Conservation (phyloP, 2,888 invertebrate species). For the Oligia latruncula region DNA sequence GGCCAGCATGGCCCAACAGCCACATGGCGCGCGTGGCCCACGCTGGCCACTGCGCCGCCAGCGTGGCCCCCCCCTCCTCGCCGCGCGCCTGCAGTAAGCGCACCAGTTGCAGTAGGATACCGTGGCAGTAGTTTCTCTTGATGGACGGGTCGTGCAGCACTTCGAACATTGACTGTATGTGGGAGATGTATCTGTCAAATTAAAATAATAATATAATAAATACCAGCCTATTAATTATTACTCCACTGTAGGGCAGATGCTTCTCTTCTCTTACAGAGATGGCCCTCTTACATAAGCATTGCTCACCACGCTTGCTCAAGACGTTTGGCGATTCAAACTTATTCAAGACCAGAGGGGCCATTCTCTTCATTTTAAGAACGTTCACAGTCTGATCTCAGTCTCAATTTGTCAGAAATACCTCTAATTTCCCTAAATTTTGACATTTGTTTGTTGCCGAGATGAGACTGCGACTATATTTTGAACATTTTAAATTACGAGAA, state of each 20-base stretch:
- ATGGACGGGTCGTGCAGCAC: conserved; percentile 69
- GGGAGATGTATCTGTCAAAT: conserved; percentile 55
- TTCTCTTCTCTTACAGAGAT: background rate
- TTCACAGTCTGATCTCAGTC: too few relatives aligned
- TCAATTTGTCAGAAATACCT: too few relatives aligned
- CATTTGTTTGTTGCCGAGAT: too few relatives aligned
- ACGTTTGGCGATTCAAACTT: background rate
- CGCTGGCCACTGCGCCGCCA: conserved; percentile 22
- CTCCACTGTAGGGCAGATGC: background rate
- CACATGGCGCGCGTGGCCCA: conserved; percentile 61
- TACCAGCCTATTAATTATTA: background rate
- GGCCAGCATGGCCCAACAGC: conserved; percentile 62
- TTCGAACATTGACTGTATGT: conserved; percentile 71
- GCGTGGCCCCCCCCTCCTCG: conserved; percentile 58
- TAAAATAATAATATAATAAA: background rate
- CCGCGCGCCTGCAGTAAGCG: conserved; percentile 78
- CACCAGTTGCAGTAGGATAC: conserved; percentile 89
- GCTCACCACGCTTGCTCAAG: background rate
- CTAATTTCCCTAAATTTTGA: too few relatives aligned
- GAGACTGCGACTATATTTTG: too few relatives aligned
- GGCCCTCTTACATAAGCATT: background rate
- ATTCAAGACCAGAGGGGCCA: background rate
- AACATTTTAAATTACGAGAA: too few relatives aligned
- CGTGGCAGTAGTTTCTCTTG: conserved; percentile 91
- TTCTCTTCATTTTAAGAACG: too few relatives aligned